Evolutionary conservation across 2,113 vertebrate species (phyloP), one percentile per base, ranked within the genome.

Genomic region (Peromyscus californicus): DNA sequence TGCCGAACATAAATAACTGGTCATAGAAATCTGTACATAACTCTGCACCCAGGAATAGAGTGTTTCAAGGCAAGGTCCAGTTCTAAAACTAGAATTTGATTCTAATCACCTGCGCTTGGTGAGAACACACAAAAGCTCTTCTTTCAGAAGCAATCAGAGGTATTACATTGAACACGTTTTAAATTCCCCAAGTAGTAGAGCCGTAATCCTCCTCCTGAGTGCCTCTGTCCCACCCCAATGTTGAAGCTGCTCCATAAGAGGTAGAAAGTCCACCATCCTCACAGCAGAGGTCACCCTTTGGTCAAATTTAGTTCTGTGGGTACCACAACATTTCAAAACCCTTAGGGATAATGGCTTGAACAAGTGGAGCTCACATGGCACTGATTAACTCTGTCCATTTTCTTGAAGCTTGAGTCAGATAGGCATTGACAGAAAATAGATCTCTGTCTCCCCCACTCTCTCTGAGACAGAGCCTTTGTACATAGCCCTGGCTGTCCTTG

Each of bases 11-110:
- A 90, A 57, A 87, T 84, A 89, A 75, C 51, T 86, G 36, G 5
- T n/a, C 80, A 76, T 29, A 86, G 45, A 84, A 78, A 51, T 42
- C 51, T 79, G 51, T 42, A 59, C 2, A 76, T 24, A 97, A 83
- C 29, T 83, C n/a, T 87, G 17, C 0, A 10, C 17, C 13, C 39
- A 79, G n/a, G n/a, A 76, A 82, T 26, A 70, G 10, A 67, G 0
- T 4, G 5, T 39, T 93, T 70, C 54, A 75, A 33, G 29, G 45
- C 19, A 39, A 92, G 31, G 31, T 87, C 19, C 33, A 72, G 51
- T 90, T 92, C 92, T 91, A 95, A 95, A 97, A 94, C 7, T 93
- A 42, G 80, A 74, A 70, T 74, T 76, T 76, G 36, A 93, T 82
- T 59, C 8, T 2, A 91, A 90, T 76, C 69, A 94, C 29, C 11